Evolutionary conservation across 1,140 invertebrate genomes (phyloP).

Genomic region (Cardiocondyla obscurior): DNA sequence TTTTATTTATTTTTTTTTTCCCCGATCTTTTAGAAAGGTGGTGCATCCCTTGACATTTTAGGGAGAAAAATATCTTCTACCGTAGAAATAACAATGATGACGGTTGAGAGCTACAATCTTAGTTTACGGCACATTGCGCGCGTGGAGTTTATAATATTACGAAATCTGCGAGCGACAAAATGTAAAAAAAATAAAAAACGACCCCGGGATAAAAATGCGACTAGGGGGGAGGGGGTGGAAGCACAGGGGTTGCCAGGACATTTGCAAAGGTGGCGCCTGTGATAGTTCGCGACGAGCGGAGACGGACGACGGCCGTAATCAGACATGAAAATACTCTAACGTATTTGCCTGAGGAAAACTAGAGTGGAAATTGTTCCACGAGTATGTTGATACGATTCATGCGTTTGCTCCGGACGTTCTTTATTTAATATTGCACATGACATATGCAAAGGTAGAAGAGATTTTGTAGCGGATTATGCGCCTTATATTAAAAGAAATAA

Average conservation of each 20-base stretch:
- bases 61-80: slow-evolving; percentile 39
- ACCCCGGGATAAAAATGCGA: slow-evolving; percentile 7
- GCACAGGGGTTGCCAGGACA: slow-evolving; percentile 6
- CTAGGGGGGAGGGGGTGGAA: slow-evolving; percentile 18
- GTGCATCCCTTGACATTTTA: slow-evolving; percentile 12
- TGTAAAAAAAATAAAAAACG: too few relatives aligned
- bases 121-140: slow-evolving; percentile 49
- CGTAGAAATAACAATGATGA: background rate
- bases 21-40: background rate
- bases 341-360: background rate
- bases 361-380: slow-evolving; percentile 1
- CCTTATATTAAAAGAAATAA: background rate
- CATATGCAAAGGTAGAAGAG: background rate
- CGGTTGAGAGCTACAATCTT: slow-evolving; percentile 37
- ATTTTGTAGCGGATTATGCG: background rate
- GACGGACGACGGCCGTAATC: slow-evolving; percentile 33
- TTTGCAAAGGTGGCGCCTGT: slow-evolving; percentile 11
- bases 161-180: slow-evolving; percentile 13
- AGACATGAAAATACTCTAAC: slow-evolving; percentile 16
- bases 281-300: slow-evolving; percentile 24
- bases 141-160: slow-evolving; percentile 58
- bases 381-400: background rate
- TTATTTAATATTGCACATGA: slow-evolving; percentile 20
- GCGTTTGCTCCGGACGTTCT: background rate
- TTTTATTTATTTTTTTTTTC: background rate